These are phyloP conservation scores for Ametastegia equiseti DNA, from an alignment of 2,888 invertebrate species.

Conservation along the genomic window DNA sequence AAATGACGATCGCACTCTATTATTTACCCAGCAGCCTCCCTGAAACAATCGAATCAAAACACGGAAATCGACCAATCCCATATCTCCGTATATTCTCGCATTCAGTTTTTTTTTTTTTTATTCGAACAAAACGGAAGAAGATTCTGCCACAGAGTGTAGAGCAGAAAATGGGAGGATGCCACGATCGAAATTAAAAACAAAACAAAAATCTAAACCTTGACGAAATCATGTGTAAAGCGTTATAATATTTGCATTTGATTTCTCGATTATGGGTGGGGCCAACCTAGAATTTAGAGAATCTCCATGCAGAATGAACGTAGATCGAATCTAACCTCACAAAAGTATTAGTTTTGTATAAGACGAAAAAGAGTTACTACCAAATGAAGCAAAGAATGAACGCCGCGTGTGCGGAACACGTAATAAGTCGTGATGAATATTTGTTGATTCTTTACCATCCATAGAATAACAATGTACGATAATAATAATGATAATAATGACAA, in stretches of 20 bases:
- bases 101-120: too few species aligned
- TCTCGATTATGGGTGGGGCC: background rate
- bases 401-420: too few species aligned
- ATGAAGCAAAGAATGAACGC: too few species aligned
- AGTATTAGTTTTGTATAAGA: background rate
- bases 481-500: slow-evolving; percentile 4
- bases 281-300: too few species aligned
- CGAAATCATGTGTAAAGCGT: too few species aligned
- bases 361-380: background rate
- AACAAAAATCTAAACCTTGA: background rate
- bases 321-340: background rate
- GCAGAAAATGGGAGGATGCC: too few species aligned
- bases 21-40: background rate
- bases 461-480: background rate
- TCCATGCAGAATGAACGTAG: background rate
- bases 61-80: too few species aligned
- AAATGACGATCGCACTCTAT: background rate
- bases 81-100: too few species aligned
- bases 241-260: background rate
- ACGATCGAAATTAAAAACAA: too few species aligned
- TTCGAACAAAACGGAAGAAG: too few species aligned
- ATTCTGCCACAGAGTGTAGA: too few species aligned
- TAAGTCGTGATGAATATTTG: background rate
- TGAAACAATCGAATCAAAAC: background rate
- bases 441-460: background rate